phyloP scores from a whole-genome alignment of 2,888 invertebrate genomes.

The Didymodactylos carnosus region DNA sequence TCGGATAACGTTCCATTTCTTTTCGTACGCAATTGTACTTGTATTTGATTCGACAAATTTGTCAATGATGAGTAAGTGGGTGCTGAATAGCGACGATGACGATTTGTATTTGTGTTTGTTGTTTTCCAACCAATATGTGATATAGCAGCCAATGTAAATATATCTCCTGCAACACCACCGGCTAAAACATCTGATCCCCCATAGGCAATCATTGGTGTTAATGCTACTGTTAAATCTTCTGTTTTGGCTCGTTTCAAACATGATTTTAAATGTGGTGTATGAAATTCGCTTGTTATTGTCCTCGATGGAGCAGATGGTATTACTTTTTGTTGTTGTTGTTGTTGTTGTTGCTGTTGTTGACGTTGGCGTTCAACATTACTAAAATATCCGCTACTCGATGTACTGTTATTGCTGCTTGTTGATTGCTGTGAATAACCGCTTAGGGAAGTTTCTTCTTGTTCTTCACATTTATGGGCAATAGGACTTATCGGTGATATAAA shows the following conservation, averaged over 20 bases:
- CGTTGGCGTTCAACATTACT: no score
- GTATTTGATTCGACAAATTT: background rate
- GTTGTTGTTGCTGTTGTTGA: no score
- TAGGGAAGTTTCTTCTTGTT: background rate
- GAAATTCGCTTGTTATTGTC: background rate
- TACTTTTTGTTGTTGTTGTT: no score
- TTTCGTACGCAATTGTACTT: background rate
- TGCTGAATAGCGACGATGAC: background rate
- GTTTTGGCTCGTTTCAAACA: background rate
- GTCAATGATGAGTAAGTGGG: background rate
- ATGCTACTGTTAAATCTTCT: background rate
- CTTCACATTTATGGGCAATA: no score
- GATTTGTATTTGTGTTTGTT: background rate
- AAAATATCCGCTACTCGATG: background rate
- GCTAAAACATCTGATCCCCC: background rate
- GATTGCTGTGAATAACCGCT: background rate
- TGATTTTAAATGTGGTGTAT: background rate
- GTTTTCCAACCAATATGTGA: no score
- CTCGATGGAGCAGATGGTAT: no score
- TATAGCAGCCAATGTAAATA: background rate
- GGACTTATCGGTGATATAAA: no score
- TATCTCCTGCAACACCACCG: background rate
- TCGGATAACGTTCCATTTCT: background rate
- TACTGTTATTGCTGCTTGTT: no score
- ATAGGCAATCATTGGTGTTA: no score